Conservation (phyloP, 2,113 vertebrate genomes). For the Bettongia penicillata region DNA sequence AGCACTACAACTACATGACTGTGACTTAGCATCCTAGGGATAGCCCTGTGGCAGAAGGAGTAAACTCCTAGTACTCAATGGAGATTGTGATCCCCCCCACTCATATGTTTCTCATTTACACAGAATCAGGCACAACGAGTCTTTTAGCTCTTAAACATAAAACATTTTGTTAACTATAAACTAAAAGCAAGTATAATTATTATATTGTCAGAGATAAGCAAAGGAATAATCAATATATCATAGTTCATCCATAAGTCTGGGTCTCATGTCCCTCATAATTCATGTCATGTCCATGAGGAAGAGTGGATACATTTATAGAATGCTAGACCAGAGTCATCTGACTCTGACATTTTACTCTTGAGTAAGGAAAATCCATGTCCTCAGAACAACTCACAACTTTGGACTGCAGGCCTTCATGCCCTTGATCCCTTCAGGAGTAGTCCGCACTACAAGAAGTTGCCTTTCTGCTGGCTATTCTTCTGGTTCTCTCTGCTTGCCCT, state of each 20-base stretch:
- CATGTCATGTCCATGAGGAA: background rate
- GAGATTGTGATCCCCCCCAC: background rate
- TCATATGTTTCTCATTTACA: background rate
- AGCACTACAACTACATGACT: background rate
- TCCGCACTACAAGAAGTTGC: background rate
- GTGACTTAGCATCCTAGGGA: background rate
- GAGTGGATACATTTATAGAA: background rate
- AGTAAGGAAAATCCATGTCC: background rate
- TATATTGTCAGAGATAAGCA: background rate
- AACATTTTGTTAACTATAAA: background rate
- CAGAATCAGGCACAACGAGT: background rate
- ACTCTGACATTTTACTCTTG: too few relatives aligned
- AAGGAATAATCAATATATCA: background rate
- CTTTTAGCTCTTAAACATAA: background rate
- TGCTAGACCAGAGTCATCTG: background rate
- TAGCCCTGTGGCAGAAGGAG: background rate
- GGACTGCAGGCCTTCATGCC: background rate
- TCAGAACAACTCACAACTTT: too few relatives aligned
- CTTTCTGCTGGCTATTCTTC: background rate
- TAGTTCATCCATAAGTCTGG: background rate
- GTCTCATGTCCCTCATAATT: background rate
- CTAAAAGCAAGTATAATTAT: background rate
- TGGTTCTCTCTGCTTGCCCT: background rate
- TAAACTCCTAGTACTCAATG: background rate
- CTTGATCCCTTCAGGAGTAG: background rate